Evolutionary conservation across 2,797 vertebrate species (phyloP), one percentile per base, ranked within the genome.

Genomic region (Pangasius sanitwongsei): DNA sequence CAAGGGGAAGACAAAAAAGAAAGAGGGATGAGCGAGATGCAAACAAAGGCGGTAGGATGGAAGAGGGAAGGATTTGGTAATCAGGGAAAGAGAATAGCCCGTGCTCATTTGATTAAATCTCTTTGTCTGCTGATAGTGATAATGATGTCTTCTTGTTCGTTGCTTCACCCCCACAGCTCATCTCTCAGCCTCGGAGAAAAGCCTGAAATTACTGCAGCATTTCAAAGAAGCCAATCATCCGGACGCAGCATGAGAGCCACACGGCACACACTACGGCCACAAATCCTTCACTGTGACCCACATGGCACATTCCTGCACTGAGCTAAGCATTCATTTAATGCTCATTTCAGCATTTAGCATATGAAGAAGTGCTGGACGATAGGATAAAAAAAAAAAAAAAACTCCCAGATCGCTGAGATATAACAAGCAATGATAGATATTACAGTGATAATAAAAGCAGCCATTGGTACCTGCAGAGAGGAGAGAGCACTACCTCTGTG

Each of bases 61-160:
- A 28, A 65, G 37, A 72, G 80, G 41, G 80, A 78, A 67, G 78
- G 90, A 57, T 82, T 82, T 87, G 67, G 83, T 87, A 90, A 92
- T 91, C 90, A 92, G 87, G 57, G 70, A 77, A 28, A 69, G 48
- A 88, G 81, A 87, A 90, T 84, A 87, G 87, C 65, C 78, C 57
- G 25, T 81, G 89, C 90, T 92, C 78, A 87, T 89, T 87, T 92
- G 91, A 91, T 91, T 92, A 90, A 92, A 90, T 89, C 82, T 16
- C 86, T 90, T 91, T 92, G 91, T 91, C 90, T 90, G 80, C 84
- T 91, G 89, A 90, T 92, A 87, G 77, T 20, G 72, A 88, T 91
- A 89, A 86, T 90, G 85, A 86, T 87, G 87, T 74, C 89, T 92
- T 85, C 87, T 90, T 83, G 84, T 80, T 87, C 15, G 16, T 87